Percentiles rank a stretch among this genome's conserved stretches.
Conservation (phyloP, 2,888 invertebrate species). For the Xestia c-nigrum region DNA sequence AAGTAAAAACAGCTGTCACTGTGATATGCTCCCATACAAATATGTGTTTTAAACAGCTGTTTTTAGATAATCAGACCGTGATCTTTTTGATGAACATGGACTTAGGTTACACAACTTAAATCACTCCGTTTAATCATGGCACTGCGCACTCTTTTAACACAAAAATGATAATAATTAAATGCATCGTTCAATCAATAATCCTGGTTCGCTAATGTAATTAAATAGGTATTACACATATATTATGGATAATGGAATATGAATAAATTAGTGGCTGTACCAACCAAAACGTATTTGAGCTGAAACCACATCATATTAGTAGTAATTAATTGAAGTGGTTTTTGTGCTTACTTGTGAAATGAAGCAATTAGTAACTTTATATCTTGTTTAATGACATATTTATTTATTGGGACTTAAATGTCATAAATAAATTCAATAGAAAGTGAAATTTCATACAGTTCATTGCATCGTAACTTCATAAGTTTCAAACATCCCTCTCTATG, state of each 20-base stretch:
- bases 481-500: not conserved
- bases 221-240: not conserved
- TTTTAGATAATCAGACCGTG: too few relatives aligned
- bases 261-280: not conserved
- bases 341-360: conserved; percentile 19
- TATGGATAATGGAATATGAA: not conserved
- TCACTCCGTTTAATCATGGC: not conserved
- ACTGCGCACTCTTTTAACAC: too few relatives aligned
- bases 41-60: too few relatives aligned
- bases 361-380: conserved; percentile 36
- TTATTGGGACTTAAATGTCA: not conserved
- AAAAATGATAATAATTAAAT: not conserved
- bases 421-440: too few relatives aligned
- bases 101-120: not conserved
- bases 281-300: not conserved
- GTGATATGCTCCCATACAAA: too few relatives aligned
- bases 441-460: not conserved
- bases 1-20: too few relatives aligned
- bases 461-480: not conserved
- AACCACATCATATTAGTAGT: conserved; percentile 4
- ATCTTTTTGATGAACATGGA: too few relatives aligned
- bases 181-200: not conserved
- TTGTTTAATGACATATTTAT: not conserved
- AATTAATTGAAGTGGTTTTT: conserved; percentile 12
- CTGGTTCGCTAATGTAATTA: not conserved